Evolutionary conservation across 2,113 vertebrate species (phyloP), one percentile per base, ranked within the genome.

Genomic region (Cinclus mexicanus): DNA sequence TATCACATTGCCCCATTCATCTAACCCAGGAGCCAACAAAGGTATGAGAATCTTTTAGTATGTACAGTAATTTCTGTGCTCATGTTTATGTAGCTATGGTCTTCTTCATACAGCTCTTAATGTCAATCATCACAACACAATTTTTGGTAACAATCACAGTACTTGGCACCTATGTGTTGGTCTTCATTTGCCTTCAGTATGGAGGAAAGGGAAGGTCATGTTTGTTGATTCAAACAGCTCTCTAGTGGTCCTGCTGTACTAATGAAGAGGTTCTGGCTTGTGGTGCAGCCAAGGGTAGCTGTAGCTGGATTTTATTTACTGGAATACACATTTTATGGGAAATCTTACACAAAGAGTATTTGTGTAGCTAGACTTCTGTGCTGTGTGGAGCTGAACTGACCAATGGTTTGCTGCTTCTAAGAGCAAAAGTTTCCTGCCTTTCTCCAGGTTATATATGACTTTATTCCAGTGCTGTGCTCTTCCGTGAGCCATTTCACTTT

Each of bases 21-120:
- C 97, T 92, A 96, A 97, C 93, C 92, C 97, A 97, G 97, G 96
- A 98, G 97, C 98, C 97, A 96, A 97, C 63, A 97, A 98, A 98
- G 98, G 98, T 98, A 98, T 80, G 97, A 84, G 88, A 95, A 95
- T 52, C 35, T 81, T 94, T 93, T 52, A 59, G 67, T 90, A 57
- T 60, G 46, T 95, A 76, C 59, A 63, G 39, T 90, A 55, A 84
- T 90, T 84, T 75, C 53, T 94, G 69, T 93, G 67, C 46, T 72
- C 47, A 2, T 29, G 35, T 84, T 87, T 52, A 8, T 29, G n/a
- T 83, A 74, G 60, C 69, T 87, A 41, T 77, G 46, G 7, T 83
- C n/a, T 59, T 72, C 85, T 72, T 74, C 44, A 31, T 86, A 49
- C 67, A 77, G 49, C 56, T 90, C 49, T 56, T 69, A 29, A n/a